Conservation (phyloP, 2,888 invertebrate genomes). For the Polydrusus pterygomalis region DNA sequence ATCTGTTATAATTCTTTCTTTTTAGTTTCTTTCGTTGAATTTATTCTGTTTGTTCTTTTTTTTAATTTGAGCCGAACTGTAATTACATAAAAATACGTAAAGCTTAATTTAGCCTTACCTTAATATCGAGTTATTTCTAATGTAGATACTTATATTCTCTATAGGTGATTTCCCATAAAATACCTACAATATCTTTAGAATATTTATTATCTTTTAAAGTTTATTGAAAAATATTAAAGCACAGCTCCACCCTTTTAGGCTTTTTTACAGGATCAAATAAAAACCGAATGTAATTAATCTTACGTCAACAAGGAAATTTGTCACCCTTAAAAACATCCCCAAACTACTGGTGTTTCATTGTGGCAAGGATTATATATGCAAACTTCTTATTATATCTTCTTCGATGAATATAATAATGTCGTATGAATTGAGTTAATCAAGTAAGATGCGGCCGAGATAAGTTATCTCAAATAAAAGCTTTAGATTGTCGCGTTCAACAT, state of each 20-base stretch:
- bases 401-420: slow-evolving; percentile 49
- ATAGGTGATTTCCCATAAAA: too few relatives aligned
- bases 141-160: too few relatives aligned
- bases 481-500: slow-evolving; percentile 64
- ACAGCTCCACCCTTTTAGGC: slow-evolving; percentile 10
- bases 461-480: slow-evolving; percentile 62
- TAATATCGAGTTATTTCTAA: too few relatives aligned
- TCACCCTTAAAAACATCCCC: slow-evolving; percentile 42
- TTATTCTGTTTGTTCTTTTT: slow-evolving; percentile 46
- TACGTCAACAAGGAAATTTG: slow-evolving; percentile 49
- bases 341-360: slow-evolving; percentile 50
- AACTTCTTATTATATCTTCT: slow-evolving; percentile 54
- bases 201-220: too few relatives aligned
- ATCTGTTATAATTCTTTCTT: slow-evolving; percentile 49
- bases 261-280: slow-evolving; percentile 25
- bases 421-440: slow-evolving; percentile 58
- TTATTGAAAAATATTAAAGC: too few relatives aligned
- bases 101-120: too few relatives aligned
- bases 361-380: slow-evolving; percentile 50
- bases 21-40: slow-evolving; percentile 34
- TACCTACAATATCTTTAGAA: too few relatives aligned
- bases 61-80: slow-evolving; percentile 1
- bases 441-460: slow-evolving; percentile 56
- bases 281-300: slow-evolving; percentile 43
- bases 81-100: not conserved